Evolutionary conservation across 2,113 vertebrate genomes (phyloP).

Genomic region (Sylvia atricapilla): DNA sequence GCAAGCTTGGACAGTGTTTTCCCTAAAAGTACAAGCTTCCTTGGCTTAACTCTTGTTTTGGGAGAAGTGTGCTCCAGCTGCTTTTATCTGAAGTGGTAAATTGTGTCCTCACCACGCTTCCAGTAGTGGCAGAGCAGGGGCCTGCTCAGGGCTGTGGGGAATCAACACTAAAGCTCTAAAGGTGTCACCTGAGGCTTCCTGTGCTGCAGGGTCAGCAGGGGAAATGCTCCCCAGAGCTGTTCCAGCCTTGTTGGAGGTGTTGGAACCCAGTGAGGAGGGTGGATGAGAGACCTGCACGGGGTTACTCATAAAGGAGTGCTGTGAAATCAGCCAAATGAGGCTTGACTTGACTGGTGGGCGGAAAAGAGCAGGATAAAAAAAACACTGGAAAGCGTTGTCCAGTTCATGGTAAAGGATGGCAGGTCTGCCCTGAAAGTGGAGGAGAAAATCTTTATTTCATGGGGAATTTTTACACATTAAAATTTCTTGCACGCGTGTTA

Average conservation of each 20-base stretch:
- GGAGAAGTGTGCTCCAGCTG: background rate
- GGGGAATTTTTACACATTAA: constrained; percentile 46
- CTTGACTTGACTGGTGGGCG: background rate
- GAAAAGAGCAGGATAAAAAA: background rate
- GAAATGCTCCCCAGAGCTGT: background rate
- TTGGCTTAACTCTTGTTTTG: background rate
- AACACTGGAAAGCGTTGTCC: background rate
- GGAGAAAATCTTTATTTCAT: constrained; percentile 42
- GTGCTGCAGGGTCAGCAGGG: background rate
- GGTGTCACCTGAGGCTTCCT: background rate
- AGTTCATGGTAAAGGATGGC: background rate
- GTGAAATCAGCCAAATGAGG: background rate
- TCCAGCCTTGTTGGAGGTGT: background rate
- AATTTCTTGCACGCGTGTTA: background rate
- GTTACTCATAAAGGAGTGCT: background rate
- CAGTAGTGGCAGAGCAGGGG: background rate
- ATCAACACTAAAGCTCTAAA: background rate
- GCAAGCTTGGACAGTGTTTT: background rate
- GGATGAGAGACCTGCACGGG: background rate
- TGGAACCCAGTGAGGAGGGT: background rate
- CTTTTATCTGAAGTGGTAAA: background rate
- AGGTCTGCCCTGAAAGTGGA: background rate
- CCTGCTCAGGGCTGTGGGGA: background rate
- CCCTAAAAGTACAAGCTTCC: background rate
- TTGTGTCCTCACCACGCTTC: background rate